Conservation (phyloP, 2,113 vertebrate species). For the Elephantulus edwardii region DNA sequence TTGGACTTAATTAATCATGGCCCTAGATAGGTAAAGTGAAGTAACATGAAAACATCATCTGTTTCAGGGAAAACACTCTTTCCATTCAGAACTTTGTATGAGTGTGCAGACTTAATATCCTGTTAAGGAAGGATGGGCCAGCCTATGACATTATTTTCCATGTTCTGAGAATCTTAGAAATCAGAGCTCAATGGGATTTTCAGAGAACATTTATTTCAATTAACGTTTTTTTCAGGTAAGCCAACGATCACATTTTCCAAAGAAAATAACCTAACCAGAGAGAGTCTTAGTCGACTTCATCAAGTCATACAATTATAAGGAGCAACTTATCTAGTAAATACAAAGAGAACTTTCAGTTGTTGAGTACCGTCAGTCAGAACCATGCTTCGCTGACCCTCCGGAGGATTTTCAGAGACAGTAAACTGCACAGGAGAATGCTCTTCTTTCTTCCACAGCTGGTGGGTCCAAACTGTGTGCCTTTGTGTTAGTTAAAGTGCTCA, state of each 20-base stretch:
- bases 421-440: too few relatives aligned
- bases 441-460: too few relatives aligned
- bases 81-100: background rate
- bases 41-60: background rate
- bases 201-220: background rate
- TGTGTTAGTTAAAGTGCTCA: too few relatives aligned
- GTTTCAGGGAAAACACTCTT: constrained; percentile 6
- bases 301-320: background rate
- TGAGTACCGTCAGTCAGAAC: too few relatives aligned
- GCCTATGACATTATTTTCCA: background rate
- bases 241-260: background rate
- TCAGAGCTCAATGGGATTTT: background rate
- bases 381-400: too few relatives aligned
- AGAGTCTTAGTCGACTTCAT: background rate
- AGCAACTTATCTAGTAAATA: background rate
- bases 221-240: background rate
- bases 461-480: too few relatives aligned
- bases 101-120: background rate
- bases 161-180: constrained; percentile 23
- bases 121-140: background rate
- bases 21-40: background rate
- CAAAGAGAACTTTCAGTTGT: too few relatives aligned
- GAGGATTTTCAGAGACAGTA: too few relatives aligned
- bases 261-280: background rate
- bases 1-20: background rate